Evolutionary conservation across 2,797 vertebrate species (phyloP).

Genomic region (Platalea minor): DNA sequence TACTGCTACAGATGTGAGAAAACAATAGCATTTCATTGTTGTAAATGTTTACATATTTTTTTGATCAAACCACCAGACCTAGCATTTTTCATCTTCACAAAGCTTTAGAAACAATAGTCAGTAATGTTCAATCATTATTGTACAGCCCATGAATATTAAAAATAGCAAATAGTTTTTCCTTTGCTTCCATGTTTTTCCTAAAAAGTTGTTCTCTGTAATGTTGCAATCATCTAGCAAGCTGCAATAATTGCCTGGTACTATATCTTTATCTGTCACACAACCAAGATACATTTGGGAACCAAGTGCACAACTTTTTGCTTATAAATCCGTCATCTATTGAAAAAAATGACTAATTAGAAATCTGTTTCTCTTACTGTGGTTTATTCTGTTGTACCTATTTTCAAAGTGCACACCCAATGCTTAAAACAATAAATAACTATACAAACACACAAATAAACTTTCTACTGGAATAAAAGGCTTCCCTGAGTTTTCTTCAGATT

Average conservation of each 20-base stretch:
- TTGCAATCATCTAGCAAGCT: neutral
- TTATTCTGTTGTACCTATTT: neutral
- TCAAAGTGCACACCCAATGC: neutral
- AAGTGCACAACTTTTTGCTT: neutral
- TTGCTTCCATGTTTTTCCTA: neutral
- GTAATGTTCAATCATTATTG: neutral
- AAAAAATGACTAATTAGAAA: neutral
- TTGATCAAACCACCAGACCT: neutral
- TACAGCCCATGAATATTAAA: neutral
- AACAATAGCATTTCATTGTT: neutral
- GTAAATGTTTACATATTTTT: neutral
- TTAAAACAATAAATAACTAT: neutral
- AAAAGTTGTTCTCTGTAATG: neutral
- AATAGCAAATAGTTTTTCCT: neutral
- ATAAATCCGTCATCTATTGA: neutral
- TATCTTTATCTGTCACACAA: neutral
- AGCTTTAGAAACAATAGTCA: constrained; percentile 27
- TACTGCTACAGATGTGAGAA: constrained; percentile 18
- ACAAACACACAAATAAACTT: neutral
- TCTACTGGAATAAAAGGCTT: neutral
- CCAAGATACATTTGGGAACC: neutral
- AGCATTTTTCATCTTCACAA: neutral
- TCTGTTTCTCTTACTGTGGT: neutral
- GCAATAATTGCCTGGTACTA: neutral
- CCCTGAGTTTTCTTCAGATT: neutral